These are phyloP conservation scores for Sula dactylatra DNA, from an alignment of 2,113 vertebrate genomes.

Conservation along the genomic window DNA sequence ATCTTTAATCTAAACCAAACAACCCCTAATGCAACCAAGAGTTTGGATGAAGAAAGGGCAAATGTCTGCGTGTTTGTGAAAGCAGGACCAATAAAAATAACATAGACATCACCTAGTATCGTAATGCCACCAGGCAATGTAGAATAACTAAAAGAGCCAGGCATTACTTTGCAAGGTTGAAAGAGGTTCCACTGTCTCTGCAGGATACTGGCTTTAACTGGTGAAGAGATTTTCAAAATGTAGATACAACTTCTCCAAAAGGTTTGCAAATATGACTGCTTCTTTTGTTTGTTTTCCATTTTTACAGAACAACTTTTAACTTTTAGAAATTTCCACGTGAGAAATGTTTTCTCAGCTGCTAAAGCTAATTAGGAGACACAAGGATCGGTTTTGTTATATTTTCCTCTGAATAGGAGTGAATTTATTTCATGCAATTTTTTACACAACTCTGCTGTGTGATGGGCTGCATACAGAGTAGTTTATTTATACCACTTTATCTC, in stretches of 20 bases:
- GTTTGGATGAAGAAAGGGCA: conserved; percentile 47
- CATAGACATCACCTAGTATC: background rate
- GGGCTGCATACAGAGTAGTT: conserved; percentile 66
- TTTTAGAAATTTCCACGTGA: conserved; percentile 55
- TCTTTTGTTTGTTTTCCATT: conserved; percentile 20
- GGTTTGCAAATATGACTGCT: conserved; percentile 39
- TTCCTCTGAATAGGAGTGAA: conserved; percentile 55
- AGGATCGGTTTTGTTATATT: conserved; percentile 52
- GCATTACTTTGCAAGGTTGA: background rate
- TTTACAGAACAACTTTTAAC: conserved; percentile 59
- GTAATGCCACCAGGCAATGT: background rate
- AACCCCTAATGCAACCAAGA: conserved; percentile 40
- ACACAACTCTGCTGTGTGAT: conserved; percentile 51
- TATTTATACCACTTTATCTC: conserved; percentile 75
- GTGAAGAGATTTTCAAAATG: conserved; percentile 18
- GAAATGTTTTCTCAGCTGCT: conserved; percentile 77
- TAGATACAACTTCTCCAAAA: background rate
- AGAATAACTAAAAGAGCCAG: background rate
- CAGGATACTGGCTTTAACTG: background rate
- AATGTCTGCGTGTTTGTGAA: conserved; percentile 40
- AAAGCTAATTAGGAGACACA: conserved; percentile 54
- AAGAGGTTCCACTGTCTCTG: background rate
- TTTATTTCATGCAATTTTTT: conserved; percentile 69
- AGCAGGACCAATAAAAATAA: conserved; percentile 50
- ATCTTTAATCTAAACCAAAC: conserved; percentile 74